Evolutionary conservation across 2,888 invertebrate species (phyloP), one percentile per base, ranked within the genome.

Genomic region (Lymantria monacha): DNA sequence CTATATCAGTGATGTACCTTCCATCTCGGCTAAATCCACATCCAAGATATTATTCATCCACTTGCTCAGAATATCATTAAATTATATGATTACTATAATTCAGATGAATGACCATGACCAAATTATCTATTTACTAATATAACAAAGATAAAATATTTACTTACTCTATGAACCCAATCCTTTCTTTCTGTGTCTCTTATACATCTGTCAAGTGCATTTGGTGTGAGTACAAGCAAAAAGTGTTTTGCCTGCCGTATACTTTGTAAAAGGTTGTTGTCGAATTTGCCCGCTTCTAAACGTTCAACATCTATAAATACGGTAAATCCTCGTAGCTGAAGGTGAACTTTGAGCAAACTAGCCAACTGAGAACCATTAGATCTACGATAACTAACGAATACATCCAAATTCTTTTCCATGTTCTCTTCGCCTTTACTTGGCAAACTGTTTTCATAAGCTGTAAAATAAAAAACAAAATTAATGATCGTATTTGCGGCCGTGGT

Each of bases 221-320:
- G 98, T 45, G 99, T 99, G 55, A 99, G 93, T 46, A 99, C 99
- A 58, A 99, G 92, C 63, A 99, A 93, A 89, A 99, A 99, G 87
- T 99, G 97, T 86, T 97, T 97, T 13, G 99, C 99, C 78, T 98
- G 97, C 69, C 96, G 94, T 81, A 99, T 99, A 87, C 98, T 99
- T 86, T 98, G 97, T 60, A 99, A 92, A 45, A 99, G 92, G 79
- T 98, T 98, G 79, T 99, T 99, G 85, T 99, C 99, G 85, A 99
- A 99, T 91, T 99, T 99, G 41, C 99, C 99, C 30, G 99, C 99
- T 85, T 99, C 97, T 57, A 99, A 91, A 68, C 98, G 93, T 84
- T 99, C 99, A 51, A 99, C 99, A 77, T 99, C 99, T 64, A 99
- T 98, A 84, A 99, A 99, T 30, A 99, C 99, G 30, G 97, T 95